Evolutionary conservation across 2,797 vertebrate species (phyloP), one percentile per base, ranked within the genome.

Genomic region (Notolepis coatsorum): DNA sequence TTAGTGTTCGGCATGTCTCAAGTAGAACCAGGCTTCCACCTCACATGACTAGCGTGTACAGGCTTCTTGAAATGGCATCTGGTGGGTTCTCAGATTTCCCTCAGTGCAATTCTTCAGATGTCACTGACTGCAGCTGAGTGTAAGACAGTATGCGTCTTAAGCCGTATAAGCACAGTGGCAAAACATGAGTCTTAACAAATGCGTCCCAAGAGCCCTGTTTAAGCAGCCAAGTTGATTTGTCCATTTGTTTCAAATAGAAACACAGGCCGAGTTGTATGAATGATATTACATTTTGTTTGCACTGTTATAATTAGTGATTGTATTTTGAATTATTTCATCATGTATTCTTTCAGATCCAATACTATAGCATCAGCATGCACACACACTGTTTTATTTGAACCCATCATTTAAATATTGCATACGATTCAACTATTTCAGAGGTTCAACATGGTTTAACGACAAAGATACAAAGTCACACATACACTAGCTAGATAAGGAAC

Each of bases 1-100:
- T 53, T 21, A 15, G 63, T 66, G 65, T 25, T 56, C 73, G 75
- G 77, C 75, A 75, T 49, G 31, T 68, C 33, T 48, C n/a, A 21
- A 47, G 47, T 28, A 56, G n/a, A 61, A 59, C 61, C 50, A 41
- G 60, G 50, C 61, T 30, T 49, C 65, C 41, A 7, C 38, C 33
- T 42, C 65, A 73, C 69, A 77, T 66, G 60, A 68, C 61, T 72
- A 77, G 68, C 52, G 21, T 45, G 23, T 65, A 59, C 46, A n/a
- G n/a, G n/a, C n/a, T n/a, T 73, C 62, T 65, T 54, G 17, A 86
- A 81, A 84, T 79, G 74, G 72, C 68, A 86, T 81, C 37, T 73
- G 46, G 50, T 60, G 56, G 61, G 73, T 68, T 84, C 89, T 87
- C 80, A 59, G 71, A 84, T 90, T 63, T 87, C 82, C 41, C 18